These are phyloP conservation scores for Aphrocallistes beatrix DNA, from an alignment of 37 sponge, comb jelly and placozoan genomes.

Conservation along the genomic window DNA sequence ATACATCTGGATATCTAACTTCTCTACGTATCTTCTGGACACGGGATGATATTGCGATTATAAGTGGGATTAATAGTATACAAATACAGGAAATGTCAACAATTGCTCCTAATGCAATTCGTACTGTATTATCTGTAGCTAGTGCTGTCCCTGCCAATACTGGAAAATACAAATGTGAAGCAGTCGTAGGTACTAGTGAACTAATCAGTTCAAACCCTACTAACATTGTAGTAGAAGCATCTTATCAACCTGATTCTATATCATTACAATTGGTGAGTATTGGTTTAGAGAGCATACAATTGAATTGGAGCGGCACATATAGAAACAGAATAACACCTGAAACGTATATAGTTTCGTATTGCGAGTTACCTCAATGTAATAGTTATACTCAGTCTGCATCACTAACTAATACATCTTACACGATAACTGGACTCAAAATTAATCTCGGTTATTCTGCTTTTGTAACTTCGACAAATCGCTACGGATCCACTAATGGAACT, in stretches of 20 bases:
- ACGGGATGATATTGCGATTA: not conserved
- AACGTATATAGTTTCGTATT: not conserved
- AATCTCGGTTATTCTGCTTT: not conserved
- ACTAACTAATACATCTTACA: not conserved
- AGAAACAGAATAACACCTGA: constrained; percentile 4
- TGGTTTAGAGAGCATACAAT: not conserved
- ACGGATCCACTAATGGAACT: not conserved
- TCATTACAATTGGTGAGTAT: not conserved
- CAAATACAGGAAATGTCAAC: not conserved
- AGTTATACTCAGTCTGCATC: not conserved
- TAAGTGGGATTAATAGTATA: not conserved
- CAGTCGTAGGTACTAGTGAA: not conserved
- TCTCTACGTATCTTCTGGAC: not conserved
- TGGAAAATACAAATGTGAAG: not conserved
- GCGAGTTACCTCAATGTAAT: not conserved
- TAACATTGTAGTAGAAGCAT: not conserved
- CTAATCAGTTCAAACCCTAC: not conserved
- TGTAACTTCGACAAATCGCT: not conserved
- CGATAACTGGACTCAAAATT: not conserved
- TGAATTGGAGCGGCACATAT: not conserved
- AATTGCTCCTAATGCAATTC: not conserved
- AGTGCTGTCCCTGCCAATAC: not conserved
- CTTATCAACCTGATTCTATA: not conserved
- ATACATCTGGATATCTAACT: not conserved
- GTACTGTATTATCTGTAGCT: not conserved